Evolutionary conservation across 2,113 vertebrate genomes (phyloP).

Genomic region (Mastomys coucha): DNA sequence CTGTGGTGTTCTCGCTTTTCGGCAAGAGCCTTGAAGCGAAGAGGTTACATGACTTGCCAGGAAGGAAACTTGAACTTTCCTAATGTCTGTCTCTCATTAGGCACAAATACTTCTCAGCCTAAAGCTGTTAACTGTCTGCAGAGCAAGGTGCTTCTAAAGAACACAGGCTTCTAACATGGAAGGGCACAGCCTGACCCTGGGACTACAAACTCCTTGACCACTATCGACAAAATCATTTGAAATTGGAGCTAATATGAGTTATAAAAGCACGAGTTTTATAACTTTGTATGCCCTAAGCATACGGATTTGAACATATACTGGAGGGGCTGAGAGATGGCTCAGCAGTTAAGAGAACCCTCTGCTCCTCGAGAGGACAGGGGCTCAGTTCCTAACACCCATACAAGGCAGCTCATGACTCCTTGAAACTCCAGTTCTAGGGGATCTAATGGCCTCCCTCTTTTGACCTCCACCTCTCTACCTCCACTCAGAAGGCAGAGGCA

Average conservation of each 20-base stretch:
- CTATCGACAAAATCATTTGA: background rate
- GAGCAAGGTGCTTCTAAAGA: background rate
- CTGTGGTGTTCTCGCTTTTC: conserved; percentile 15
- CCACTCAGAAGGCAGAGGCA: no score
- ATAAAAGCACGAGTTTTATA: background rate
- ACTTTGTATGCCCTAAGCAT: background rate
- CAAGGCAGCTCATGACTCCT: background rate
- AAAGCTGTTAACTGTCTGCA: background rate
- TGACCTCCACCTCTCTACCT: background rate
- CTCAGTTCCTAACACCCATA: background rate
- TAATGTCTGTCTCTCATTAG: background rate
- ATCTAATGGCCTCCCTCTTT: background rate
- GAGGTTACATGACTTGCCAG: background rate
- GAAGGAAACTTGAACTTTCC: conserved; percentile 2
- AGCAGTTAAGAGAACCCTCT: background rate
- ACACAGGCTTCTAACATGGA: background rate
- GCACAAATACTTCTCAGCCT: background rate
- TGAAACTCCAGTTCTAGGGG: background rate
- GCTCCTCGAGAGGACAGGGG: background rate
- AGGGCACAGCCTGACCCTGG: background rate
- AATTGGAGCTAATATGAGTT: background rate
- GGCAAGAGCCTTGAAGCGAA: background rate
- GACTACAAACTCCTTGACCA: background rate
- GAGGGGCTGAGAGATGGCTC: background rate
- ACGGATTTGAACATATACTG: background rate